These are phyloP conservation scores for Tetramorium simillimum DNA, from an alignment of 1,140 invertebrate species.

Conservation along the genomic window DNA sequence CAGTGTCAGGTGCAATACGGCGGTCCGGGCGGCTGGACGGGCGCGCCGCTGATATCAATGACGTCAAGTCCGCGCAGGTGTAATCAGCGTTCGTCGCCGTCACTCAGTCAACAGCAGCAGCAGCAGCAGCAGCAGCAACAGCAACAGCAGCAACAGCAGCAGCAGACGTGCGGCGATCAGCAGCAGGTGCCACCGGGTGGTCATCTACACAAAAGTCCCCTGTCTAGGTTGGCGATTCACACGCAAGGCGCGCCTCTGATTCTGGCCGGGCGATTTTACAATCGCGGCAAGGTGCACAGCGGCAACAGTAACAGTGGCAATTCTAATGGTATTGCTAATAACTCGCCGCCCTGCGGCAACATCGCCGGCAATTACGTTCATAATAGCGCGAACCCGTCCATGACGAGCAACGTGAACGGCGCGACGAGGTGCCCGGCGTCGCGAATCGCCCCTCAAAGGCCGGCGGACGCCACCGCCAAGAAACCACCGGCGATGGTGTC, in stretches of 20 bases:
- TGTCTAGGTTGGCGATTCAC: slow-evolving; percentile 90
- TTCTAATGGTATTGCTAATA: slow-evolving; percentile 47
- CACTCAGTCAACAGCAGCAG: slow-evolving; percentile 75
- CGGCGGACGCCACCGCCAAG: slow-evolving; percentile 56
- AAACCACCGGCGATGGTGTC: background rate
- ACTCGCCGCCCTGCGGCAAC: slow-evolving; percentile 8
- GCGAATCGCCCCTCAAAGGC: slow-evolving; percentile 65
- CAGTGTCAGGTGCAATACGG: slow-evolving; percentile 76
- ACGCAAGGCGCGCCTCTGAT: slow-evolving; percentile 92
- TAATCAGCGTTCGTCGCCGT: slow-evolving; percentile 82
- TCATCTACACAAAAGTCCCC: slow-evolving; percentile 84
- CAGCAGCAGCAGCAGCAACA: slow-evolving; percentile 65
- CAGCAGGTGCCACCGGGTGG: slow-evolving; percentile 72
- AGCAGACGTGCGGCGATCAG: slow-evolving; percentile 64
- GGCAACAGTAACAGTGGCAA: slow-evolving; percentile 62
- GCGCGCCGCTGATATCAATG: slow-evolving; percentile 90
- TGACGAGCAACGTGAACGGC: slow-evolving; percentile 55
- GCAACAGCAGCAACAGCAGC: slow-evolving; percentile 65
- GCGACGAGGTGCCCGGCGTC: slow-evolving; percentile 53
- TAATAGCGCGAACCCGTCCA: background rate
- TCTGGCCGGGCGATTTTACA: slow-evolving; percentile 87
- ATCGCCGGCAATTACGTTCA: slow-evolving; percentile 31
- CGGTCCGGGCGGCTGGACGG: slow-evolving; percentile 86
- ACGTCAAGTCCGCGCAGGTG: slow-evolving; percentile 79
- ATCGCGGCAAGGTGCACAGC: slow-evolving; percentile 75